A percentile compares a stretch with the other conserved stretches of the same genome.
Evolutionary conservation across 2,888 invertebrate genomes (phyloP).

Genomic region (Rhabditoides inermis): DNA sequence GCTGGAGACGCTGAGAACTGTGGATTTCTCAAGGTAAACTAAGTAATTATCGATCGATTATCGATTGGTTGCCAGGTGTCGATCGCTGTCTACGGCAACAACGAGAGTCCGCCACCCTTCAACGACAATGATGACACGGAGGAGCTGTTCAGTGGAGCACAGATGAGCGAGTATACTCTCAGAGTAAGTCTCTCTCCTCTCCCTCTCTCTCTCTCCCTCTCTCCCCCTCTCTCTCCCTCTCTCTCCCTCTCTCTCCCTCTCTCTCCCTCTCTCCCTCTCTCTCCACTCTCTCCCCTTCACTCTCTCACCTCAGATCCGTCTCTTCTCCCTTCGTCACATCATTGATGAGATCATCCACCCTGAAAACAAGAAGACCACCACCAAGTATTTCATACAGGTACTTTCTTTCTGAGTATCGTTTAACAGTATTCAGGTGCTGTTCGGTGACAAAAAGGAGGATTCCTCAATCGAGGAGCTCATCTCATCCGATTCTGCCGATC

Average conservation of each 20-base stretch:
- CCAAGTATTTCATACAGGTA: not conserved
- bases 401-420: no score
- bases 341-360: constrained; percentile 17
- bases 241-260: no score
- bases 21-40: constrained; percentile 33
- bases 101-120: constrained; percentile 26
- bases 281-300: no score
- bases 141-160: constrained; percentile 34
- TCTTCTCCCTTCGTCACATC: constrained; percentile 30
- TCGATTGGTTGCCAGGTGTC: constrained; percentile 12
- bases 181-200: constrained; percentile 11
- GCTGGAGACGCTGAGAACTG: constrained; percentile 28
- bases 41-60: not conserved
- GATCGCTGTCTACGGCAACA: constrained; percentile 25
- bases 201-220: no score
- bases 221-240: no score
- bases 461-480: no score
- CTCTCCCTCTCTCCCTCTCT: no score
- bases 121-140: constrained; percentile 25
- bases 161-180: constrained; percentile 28
- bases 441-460: not conserved
- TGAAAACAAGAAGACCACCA: constrained; percentile 7
- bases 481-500: no score
- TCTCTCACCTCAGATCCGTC: constrained; percentile 29
- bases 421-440: not conserved